Evolutionary conservation across 1,140 invertebrate genomes (phyloP).

Genomic region (Spodoptera litura): DNA sequence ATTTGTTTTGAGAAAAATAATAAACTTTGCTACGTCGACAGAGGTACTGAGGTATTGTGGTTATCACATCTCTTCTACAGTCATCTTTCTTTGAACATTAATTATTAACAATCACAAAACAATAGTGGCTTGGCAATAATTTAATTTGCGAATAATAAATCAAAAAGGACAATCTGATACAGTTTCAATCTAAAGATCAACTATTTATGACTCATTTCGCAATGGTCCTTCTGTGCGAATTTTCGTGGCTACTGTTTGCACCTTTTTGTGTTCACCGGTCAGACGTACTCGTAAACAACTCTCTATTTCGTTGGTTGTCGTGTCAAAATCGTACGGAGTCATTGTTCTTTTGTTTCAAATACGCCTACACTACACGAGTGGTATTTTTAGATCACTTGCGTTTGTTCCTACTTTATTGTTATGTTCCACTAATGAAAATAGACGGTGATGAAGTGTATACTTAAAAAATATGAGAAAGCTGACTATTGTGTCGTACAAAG

Average conservation of each 20-base stretch:
- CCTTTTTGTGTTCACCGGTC: conserved; percentile 4
- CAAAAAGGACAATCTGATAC: too few species aligned
- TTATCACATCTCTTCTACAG: too few species aligned
- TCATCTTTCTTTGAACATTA: too few species aligned
- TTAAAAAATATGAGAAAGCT: not conserved
- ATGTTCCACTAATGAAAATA: conserved; percentile 10
- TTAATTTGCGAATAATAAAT: too few species aligned
- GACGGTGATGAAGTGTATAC: conserved; percentile 1
- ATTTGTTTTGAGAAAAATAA: too few species aligned
- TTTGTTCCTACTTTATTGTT: conserved; percentile 23
- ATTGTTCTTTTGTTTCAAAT: conserved; percentile 29
- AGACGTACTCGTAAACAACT: conserved; percentile 39
- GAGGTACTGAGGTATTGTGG: too few species aligned
- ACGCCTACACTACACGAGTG: not conserved
- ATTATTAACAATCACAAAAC: too few species aligned
- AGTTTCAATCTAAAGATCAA: too few species aligned
- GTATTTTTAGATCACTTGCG: conserved; percentile 4
- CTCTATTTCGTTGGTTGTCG: conserved; percentile 29
- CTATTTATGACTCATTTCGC: not conserved
- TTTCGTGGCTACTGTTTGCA: not conserved
- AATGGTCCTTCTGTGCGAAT: conserved; percentile 22
- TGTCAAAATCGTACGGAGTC: conserved; percentile 30
- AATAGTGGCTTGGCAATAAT: too few species aligned
- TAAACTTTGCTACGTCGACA: too few species aligned
- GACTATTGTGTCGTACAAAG: too few species aligned